phyloP scores from a whole-genome alignment of 1,140 invertebrate species.

The Cotesia chilonis region DNA sequence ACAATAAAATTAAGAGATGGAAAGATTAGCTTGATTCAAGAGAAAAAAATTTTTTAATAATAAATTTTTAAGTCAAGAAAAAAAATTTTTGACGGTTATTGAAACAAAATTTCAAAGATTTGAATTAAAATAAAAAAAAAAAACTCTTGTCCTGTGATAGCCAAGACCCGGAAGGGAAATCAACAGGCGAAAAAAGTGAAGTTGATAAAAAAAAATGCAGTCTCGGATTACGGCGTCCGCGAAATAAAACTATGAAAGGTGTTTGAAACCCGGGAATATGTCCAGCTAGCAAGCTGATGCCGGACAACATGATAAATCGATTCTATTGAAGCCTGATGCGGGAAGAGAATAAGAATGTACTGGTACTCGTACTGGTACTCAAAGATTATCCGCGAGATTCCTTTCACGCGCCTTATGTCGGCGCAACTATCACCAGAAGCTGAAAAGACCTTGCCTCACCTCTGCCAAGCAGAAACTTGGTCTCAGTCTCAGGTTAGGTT shows the following conservation, averaged over 20 bases:
- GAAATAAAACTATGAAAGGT: background rate
- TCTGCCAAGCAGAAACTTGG: background rate
- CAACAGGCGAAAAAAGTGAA: too few species aligned
- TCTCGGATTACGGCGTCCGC: conserved; percentile 32
- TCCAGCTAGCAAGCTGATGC: background rate
- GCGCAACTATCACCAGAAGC: background rate
- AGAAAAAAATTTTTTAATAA: too few species aligned
- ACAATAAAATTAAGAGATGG: too few species aligned
- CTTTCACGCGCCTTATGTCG: conserved; percentile 47
- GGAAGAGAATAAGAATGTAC: conserved; percentile 58
- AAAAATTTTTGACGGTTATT: too few species aligned
- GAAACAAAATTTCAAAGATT: too few species aligned
- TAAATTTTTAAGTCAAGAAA: too few species aligned
- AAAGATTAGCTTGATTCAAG: too few species aligned
- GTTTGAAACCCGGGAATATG: background rate
- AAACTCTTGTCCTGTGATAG: too few species aligned
- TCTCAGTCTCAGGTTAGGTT: conserved; percentile 1
- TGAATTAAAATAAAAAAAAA: too few species aligned
- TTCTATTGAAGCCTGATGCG: conserved; percentile 58
- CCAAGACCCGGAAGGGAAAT: too few species aligned
- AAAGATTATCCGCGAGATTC: conserved; percentile 62
- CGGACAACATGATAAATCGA: conserved; percentile 59
- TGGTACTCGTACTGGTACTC: too few species aligned
- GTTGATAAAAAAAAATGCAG: background rate
- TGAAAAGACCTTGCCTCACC: background rate